phyloP scores from a whole-genome alignment of 2,888 invertebrate species.

The Drosophila mimica region DNA sequence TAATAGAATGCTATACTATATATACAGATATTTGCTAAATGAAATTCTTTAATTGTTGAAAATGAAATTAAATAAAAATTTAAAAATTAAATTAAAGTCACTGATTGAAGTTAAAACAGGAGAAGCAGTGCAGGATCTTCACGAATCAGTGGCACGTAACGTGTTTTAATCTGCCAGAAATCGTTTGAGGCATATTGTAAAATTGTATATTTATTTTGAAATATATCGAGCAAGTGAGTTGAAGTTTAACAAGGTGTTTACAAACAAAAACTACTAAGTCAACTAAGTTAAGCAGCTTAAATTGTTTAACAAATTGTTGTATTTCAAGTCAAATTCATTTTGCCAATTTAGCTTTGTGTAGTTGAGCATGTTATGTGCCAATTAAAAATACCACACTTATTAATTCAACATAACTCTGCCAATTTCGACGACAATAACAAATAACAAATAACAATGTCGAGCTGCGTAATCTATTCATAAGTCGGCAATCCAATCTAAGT shows the following conservation, averaged over 20 bases:
- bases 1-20: background rate
- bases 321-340: background rate
- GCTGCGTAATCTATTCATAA: conserved; percentile 46
- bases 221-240: background rate
- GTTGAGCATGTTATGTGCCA: background rate
- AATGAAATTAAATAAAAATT: no score
- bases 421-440: conserved; percentile 3
- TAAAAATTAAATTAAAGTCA: background rate
- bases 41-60: background rate
- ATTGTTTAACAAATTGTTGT: conserved; percentile 1
- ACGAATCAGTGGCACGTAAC: no score
- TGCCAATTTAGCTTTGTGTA: background rate
- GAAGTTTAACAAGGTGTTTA: background rate
- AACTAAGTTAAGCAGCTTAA: background rate
- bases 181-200: no score
- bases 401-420: background rate
- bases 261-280: background rate
- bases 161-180: no score
- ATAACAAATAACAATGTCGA: conserved; percentile 11
- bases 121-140: no score
- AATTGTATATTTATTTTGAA: background rate
- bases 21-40: no score
- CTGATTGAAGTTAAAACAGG: no score
- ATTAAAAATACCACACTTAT: background rate
- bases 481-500: conserved; percentile 28